Conservation (phyloP, 1,140 invertebrate genomes). For the Tetranychus cinnabarinus region DNA sequence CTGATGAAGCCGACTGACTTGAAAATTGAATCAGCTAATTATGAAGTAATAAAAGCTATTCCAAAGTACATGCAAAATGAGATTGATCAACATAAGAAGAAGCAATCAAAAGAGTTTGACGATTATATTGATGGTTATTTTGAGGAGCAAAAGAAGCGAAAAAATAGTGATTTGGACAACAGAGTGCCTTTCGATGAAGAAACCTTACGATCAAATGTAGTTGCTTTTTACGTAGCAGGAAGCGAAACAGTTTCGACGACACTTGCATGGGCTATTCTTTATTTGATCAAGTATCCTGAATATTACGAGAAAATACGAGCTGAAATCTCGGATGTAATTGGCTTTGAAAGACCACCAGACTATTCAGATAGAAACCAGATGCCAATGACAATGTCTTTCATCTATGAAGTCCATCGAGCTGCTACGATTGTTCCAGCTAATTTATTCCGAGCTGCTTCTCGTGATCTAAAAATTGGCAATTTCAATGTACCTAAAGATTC, state of each 20-base stretch:
- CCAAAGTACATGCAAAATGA: too few relatives aligned
- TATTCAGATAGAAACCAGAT: conserved; percentile 10
- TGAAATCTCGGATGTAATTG: conserved; percentile 18
- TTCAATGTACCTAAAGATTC: conserved; percentile 10
- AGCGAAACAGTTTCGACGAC: conserved; percentile 19
- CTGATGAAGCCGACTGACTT: too few relatives aligned
- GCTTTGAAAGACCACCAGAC: conserved; percentile 7
- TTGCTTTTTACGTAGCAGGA: conserved; percentile 16
- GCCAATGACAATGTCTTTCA: conserved; percentile 14
- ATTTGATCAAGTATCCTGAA: conserved; percentile 18
- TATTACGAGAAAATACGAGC: conserved; percentile 16
- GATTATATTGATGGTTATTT: conserved; percentile 70
- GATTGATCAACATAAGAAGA: conserved; percentile 33
- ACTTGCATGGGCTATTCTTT: conserved; percentile 17
- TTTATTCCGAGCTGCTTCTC: not conserved
- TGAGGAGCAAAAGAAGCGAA: conserved; percentile 31
- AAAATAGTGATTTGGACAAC: not conserved
- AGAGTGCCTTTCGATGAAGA: not conserved
- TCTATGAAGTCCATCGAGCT: conserved; percentile 15
- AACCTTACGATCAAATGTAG: conserved; percentile 8
- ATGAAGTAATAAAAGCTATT: too few relatives aligned
- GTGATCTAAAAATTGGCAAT: not conserved
- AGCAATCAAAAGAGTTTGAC: conserved; percentile 24
- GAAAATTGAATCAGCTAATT: too few relatives aligned
- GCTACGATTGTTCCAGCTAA: conserved; percentile 11